A percentile compares a stretch with the other conserved stretches of the same genome.
Evolutionary conservation across 2,888 invertebrate species (phyloP).

Genomic region (Thysanoteuthis rhombus): DNA sequence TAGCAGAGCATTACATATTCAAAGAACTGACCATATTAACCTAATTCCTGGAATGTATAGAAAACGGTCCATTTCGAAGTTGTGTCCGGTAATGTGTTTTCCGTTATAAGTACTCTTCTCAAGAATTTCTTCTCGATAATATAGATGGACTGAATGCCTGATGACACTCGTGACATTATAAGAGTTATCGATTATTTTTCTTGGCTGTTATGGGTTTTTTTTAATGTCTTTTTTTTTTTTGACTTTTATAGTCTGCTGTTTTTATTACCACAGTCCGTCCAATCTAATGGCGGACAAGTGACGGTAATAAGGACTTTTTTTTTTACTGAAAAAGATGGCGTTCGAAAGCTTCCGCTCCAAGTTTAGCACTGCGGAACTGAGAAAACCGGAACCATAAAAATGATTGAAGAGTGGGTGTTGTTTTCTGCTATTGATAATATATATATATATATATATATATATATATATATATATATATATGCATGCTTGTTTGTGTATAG

Average conservation of each 20-base stretch:
- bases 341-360: neutral
- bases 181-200: neutral
- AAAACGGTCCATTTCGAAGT: neutral
- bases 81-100: neutral
- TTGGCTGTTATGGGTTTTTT: neutral
- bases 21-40: neutral
- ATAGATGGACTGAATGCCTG: neutral
- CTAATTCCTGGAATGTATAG: neutral
- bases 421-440: neutral
- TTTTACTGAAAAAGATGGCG: neutral
- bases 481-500: too few species aligned
- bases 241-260: neutral
- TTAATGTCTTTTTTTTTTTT: neutral
- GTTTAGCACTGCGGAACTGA: neutral
- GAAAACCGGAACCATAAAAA: neutral
- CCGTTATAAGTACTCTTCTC: neutral
- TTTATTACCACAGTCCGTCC: neutral
- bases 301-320: neutral
- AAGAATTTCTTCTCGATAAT: neutral
- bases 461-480: neutral
- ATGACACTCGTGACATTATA: neutral
- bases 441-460: neutral
- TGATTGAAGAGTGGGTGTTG: neutral
- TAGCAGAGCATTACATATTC: neutral
- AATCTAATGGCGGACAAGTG: neutral